Evolutionary conservation across 2,888 invertebrate species (phyloP), one percentile per base, ranked within the genome.

Genomic region (Agrochola circellaris): DNA sequence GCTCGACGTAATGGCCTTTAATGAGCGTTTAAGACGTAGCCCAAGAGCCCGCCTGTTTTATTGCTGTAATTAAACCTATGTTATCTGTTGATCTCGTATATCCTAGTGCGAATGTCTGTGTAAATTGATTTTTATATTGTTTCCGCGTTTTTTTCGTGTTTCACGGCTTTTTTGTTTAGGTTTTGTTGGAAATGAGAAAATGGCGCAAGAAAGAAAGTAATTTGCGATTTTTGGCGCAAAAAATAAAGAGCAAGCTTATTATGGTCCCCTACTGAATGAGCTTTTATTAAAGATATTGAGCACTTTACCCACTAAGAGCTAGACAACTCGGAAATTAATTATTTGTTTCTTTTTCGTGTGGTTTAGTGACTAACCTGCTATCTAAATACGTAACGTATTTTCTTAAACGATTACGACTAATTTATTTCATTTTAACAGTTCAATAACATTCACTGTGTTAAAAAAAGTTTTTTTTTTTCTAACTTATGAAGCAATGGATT

Each of bases 61-160:
- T 96, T 90, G 95, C 90, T 89, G 94, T 92, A 95, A 96, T 96
- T 96, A 96, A 95, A 93, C 89, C 91, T 79, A 88, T 80, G 91
- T 91, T 92, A 94, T 94, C 92, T 94, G 94, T 94, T 92, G 91
- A 92, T 90, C 83, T 83, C 88, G 88, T 92, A 89, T 89, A 92
- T 92, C 89, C 66, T 81, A 84, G 88, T 88, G 93, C 90, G 92
- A 94, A 94, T 91, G 93, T 87, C 87, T 88, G 88, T 89, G 90
- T 84, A 87, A 90, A 93, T 93, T 90, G 91, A 90, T 92, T 91
- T 88, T 89, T 89, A 80, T 87, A 77, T 67, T 84, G 70, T 83
- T 71, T 62, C 54, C 58, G 65, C 38, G 26, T 77, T 71, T 80
- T 82, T 70, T 34, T 17, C 62, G 51, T 62, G 70, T 71, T 48